Base-by-base conservation (phyloP, 2,113 vertebrate species). In the Crotalus viridis region DNA sequence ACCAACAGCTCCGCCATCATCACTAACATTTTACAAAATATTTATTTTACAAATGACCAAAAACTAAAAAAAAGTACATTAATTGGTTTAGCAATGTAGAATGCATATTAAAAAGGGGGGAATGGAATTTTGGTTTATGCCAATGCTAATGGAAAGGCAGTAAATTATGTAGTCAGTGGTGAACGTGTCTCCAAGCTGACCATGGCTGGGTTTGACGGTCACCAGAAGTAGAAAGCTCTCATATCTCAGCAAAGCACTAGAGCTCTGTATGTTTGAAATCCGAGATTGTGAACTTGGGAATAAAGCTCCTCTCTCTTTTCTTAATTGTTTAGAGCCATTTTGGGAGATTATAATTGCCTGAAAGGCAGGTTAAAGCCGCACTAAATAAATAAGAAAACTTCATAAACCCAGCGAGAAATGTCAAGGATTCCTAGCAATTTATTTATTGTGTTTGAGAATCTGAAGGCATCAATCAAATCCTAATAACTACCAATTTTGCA, bases 381-480 rank as follows among this genome's bases (percentile, higher is more conserved):
- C n/a, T 81, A 81, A 39, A 81, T 39, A 81, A 81, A 43, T 81
- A 43, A 43, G 39, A 81, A 74, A 81, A 43, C 33, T 81, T 96
- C 96, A 95, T 0, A 94, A 96, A 55, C 88, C 92, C 95, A 93
- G 96, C 96, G 96, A 95, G 96, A 96, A 56, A 22, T 94, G 94
- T 89, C 94, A 91, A 93, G 94, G 93, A 39, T 93, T 87, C 0
- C 33, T 1, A 57, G 52, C 39, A 94, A 97, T 97, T 95, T 92
- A 94, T 94, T 92, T 90, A 54, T 94, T 95, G 95, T 92, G 92
- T 88, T 54, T 89, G 89, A 91, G 95, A 96, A 96, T 93, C 85
- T 21, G 93, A n/a, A 95, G 94, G 57, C 91, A 91, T 93, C 94
- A 74, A 92, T 57, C 93, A 96, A 96, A 91, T 0, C 59, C 24